Evolutionary conservation across 2,888 invertebrate genomes (phyloP).

Genomic region (Hypercompe scribonia): DNA sequence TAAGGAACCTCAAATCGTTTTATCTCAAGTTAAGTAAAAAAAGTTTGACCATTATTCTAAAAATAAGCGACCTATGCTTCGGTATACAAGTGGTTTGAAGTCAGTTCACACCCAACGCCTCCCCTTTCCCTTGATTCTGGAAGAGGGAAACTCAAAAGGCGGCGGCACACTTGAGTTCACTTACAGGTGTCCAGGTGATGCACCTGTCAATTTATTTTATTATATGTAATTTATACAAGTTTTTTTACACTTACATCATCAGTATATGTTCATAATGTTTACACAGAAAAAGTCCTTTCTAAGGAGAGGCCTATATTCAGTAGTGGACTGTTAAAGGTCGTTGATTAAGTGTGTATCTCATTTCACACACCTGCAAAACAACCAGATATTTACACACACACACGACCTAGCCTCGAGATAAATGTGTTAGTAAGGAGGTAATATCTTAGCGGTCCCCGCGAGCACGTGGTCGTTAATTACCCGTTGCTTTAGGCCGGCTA

Average conservation of each 20-base stretch:
- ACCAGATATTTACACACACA: neutral
- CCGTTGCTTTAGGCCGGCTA: slow-evolving; percentile 26
- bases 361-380: neutral
- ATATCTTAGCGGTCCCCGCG: slow-evolving; percentile 42
- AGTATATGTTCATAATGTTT: neutral
- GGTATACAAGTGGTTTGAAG: neutral
- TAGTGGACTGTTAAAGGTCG: too few species aligned
- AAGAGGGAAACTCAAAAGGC: too few species aligned
- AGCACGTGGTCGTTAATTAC: slow-evolving; percentile 42
- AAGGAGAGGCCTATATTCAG: too few species aligned
- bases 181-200: too few species aligned
- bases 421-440: slow-evolving; percentile 36
- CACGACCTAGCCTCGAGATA: slow-evolving; percentile 21
- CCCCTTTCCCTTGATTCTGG: too few species aligned
- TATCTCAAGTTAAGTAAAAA: neutral
- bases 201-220: too few species aligned
- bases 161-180: too few species aligned
- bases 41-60: neutral
- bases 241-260: too few species aligned
- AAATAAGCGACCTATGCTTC: neutral
- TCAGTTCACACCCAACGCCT: too few species aligned
- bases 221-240: too few species aligned
- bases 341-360: too few species aligned
- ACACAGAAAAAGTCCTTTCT: too few species aligned
- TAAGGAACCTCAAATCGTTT: neutral